Evolutionary conservation across 2,888 invertebrate species (phyloP), one percentile per base, ranked within the genome.

Genomic region (Coecobrya sp.): DNA sequence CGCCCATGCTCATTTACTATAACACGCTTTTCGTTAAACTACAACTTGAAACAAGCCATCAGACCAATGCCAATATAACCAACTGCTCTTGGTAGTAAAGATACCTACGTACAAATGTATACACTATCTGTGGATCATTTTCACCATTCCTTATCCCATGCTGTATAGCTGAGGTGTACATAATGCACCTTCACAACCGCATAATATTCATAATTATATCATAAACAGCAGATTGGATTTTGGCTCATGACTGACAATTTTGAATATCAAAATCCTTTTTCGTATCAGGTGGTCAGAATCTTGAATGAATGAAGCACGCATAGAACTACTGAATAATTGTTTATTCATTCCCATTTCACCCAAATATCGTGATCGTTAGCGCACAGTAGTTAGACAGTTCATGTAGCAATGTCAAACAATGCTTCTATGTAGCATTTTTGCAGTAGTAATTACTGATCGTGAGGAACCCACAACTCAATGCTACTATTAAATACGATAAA

Each of bases 271-370:
- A 84, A 59, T 25, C 30, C 19, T 16, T 65, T 36, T 45, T 65
- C 62, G 45, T 84, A 86, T 86, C 86, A 86, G 86, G 68, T 86
- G 70, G 70, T 49, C 70, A 70, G 70, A 42, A 86, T 70, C 81
- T 55, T 49, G 25, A 86, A 70, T 86, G 86, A 70, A 86, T 86
- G 65, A 68, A 85, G 70, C 86, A 86, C 86, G 86, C 52, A 70
- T 68, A 52, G 52, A 30, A 70, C 86, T 86, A 86, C 86, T 52
- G 86, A 84, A 84, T 65, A 84, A 84, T 84, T 45, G 45, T 65
- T 45, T 36, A 45, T 84, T 62, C 45, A 65, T 62, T 59, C 62
- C 36, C 55, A 59, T 81, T 81, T 16, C 25, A 16, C 3, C 3
- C 30, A 16, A 81, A 30, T n/a, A n/a, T n/a, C n/a, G n/a, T n/a